These are phyloP conservation scores for Gavia stellata DNA, from an alignment of 2,113 vertebrate genomes.

Conservation along the genomic window DNA sequence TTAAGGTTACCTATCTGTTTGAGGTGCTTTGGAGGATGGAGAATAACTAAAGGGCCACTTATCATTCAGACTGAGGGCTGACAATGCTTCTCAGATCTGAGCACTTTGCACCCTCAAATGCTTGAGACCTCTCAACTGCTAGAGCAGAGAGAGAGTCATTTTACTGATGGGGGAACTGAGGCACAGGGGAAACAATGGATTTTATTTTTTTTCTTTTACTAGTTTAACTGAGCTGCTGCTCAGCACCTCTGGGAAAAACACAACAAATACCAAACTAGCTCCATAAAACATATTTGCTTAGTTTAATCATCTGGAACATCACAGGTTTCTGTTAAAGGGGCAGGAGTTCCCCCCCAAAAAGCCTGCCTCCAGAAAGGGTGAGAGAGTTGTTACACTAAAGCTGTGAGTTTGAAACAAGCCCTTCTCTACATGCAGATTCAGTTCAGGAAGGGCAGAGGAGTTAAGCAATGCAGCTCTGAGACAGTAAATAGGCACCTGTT, in stretches of 20 bases:
- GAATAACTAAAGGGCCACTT: not conserved
- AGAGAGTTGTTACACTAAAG: not conserved
- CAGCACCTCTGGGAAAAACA: not conserved
- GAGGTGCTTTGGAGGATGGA: not conserved
- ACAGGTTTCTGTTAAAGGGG: not conserved
- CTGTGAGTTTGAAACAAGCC: not conserved
- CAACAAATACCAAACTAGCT: not conserved
- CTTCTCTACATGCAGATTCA: not conserved
- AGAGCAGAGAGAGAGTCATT: not conserved
- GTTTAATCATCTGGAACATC: not conserved
- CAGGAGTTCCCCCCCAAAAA: not conserved
- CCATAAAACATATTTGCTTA: not conserved
- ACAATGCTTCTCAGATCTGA: not conserved
- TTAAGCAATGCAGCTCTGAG: not conserved
- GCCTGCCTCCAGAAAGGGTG: not conserved
- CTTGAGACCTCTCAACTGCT: not conserved
- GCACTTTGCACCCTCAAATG: not conserved
- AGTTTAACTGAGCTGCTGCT: not conserved
- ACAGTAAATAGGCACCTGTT: not conserved
- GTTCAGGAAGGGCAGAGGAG: not conserved
- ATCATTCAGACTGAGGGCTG: not conserved
- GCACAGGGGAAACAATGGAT: not conserved
- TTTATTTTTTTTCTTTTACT: not conserved
- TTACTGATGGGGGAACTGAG: not conserved
- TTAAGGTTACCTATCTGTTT: not conserved